Conservation (phyloP, 2,113 vertebrate genomes). For the Leucosticte australis region DNA sequence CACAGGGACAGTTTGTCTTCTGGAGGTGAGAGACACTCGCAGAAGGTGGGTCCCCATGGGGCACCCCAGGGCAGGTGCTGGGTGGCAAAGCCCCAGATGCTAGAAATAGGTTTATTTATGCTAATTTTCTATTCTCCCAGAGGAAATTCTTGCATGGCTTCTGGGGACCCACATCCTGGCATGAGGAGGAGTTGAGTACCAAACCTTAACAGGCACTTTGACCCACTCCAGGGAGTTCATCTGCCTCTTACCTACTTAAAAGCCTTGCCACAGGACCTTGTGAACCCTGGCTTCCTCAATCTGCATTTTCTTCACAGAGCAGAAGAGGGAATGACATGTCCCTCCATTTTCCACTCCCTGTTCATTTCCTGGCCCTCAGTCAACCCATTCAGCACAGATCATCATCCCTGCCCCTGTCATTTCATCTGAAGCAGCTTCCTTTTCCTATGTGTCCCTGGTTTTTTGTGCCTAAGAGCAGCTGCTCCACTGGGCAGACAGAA, state of each 20-base stretch:
- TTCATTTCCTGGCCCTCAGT: neutral
- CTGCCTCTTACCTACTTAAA: neutral
- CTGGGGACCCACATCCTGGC: accelerated
- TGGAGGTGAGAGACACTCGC: neutral
- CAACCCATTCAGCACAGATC: neutral
- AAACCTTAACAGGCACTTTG: neutral
- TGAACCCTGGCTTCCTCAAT: neutral
- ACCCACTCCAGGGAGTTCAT: neutral
- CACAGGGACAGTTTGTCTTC: neutral
- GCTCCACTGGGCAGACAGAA: neutral
- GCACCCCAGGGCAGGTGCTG: neutral
- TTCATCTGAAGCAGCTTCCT: neutral
- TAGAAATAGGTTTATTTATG: neutral
- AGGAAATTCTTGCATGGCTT: neutral
- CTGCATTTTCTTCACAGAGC: neutral
- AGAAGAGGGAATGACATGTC: neutral
- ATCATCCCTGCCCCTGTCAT: neutral
- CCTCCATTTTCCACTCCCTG: neutral
- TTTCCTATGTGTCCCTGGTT: neutral
- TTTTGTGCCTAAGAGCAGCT: neutral
- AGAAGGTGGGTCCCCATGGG: neutral
- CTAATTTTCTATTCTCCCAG: neutral
- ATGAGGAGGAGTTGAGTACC: neutral
- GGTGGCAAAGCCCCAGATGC: neutral
- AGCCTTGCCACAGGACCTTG: neutral